Percentiles rank a stretch among this genome's conserved stretches.
Conservation (phyloP, 2,113 vertebrate species). For the Atherinomorus stipes region DNA sequence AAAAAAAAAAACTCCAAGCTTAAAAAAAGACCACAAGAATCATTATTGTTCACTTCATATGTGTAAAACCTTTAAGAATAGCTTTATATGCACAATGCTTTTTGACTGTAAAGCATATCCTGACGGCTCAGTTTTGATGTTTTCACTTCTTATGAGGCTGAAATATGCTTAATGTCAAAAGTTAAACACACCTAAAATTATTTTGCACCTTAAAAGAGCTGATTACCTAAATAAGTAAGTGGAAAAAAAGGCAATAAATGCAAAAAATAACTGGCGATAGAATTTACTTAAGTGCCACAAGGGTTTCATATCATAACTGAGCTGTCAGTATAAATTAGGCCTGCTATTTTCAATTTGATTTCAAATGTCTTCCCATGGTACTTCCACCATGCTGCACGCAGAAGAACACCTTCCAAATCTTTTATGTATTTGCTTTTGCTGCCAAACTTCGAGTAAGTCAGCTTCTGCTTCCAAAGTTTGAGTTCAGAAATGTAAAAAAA, state of each 20-base stretch:
- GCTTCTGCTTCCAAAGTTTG: constrained; percentile 42
- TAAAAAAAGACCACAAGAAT: constrained; percentile 29
- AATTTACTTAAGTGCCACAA: constrained; percentile 4
- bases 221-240: constrained; percentile 22
- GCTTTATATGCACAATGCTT: constrained; percentile 1
- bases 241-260: not conserved
- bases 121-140: constrained; percentile 42
- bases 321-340: constrained; percentile 41
- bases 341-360: constrained; percentile 30
- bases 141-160: not conserved
- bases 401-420: constrained; percentile 23
- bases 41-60: not conserved
- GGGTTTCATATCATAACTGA: constrained; percentile 48
- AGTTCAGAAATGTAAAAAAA: constrained; percentile 18
- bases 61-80: constrained; percentile 18
- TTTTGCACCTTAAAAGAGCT: constrained; percentile 7
- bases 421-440: constrained; percentile 23
- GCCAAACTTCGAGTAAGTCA: constrained; percentile 33
- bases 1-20: constrained; percentile 22
- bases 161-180: constrained; percentile 1
- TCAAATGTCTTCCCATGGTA: constrained; percentile 36
- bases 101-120: constrained; percentile 17
- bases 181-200: constrained; percentile 4
- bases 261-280: constrained; percentile 22
- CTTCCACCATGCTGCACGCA: constrained; percentile 20